These are phyloP conservation scores for Drosophila arizonae DNA, from an alignment of 1,140 invertebrate species.

Conservation along the genomic window DNA sequence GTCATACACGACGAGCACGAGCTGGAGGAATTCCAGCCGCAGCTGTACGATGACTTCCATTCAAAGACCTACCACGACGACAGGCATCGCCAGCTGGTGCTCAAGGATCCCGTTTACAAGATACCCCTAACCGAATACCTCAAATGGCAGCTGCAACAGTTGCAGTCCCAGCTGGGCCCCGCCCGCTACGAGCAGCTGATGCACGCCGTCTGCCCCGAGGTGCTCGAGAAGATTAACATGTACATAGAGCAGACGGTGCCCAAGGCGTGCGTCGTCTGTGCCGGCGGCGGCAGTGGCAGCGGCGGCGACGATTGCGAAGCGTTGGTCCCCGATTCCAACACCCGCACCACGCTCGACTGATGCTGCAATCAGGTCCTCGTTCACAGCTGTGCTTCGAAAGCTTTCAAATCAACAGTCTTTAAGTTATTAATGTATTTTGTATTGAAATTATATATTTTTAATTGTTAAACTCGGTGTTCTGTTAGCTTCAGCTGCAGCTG, in stretches of 20 bases:
- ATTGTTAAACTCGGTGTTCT: conserved; percentile 53
- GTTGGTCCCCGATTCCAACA: conserved; percentile 34
- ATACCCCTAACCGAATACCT: conserved; percentile 88
- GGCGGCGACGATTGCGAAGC: conserved; percentile 37
- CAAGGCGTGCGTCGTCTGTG: conserved; percentile 65
- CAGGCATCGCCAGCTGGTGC: conserved; percentile 85
- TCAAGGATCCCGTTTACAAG: conserved; percentile 88
- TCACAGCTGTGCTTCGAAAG: conserved; percentile 72
- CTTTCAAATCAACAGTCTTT: conserved; percentile 61
- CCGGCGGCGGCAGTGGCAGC: conserved; percentile 37
- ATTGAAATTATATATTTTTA: conserved; percentile 81
- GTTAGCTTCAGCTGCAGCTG: not conserved
- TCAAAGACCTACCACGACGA: conserved; percentile 82
- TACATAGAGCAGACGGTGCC: conserved; percentile 75
- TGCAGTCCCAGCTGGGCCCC: conserved; percentile 86
- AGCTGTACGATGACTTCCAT: conserved; percentile 66
- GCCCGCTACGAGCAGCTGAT: conserved; percentile 89
- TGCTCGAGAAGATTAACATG: conserved; percentile 86
- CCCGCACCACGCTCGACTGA: conserved; percentile 24
- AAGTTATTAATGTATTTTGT: conserved; percentile 80
- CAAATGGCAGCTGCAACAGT: conserved; percentile 85
- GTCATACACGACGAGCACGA: conserved; percentile 78
- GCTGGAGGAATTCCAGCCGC: conserved; percentile 65
- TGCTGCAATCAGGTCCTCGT: conserved; percentile 26
- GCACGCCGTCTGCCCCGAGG: conserved; percentile 86